Base-by-base conservation (phyloP, 2,888 invertebrate genomes). In the Phyllotreta cruciferae region DNA sequence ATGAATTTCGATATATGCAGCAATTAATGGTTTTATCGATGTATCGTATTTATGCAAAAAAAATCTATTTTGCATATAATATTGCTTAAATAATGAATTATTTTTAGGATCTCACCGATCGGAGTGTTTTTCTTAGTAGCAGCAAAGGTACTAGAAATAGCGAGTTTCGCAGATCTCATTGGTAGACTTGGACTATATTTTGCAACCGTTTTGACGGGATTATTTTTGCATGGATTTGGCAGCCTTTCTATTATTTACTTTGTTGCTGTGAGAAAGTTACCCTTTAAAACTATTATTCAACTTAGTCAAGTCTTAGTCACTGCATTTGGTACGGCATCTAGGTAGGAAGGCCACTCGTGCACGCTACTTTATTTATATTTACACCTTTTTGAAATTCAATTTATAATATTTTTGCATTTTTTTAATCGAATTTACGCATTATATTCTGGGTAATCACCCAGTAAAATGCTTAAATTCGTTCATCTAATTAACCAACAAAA, bases 301-400 rank as follows among this genome's bases (percentile, higher is more conserved):
- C 90, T 96, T 85, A 90, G 93, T 66, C 94, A 95, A 75, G 96
- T 97, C 14, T 84, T 96, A 82, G 93, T 94, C 3, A 98, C 97
- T 1, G 97, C 97, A 47, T 98, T 98, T 79, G 97, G 96, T 72
- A 98, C 98, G 35, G 94, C 96, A 35, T 97, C 96, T 39, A 92
- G 93, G 89, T 87, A 79, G 71, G 66, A 36, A 24, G n/a, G 3
- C 24, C 54, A 50, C 9, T 53, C 39, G 49, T 56, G 42, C 34
- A 52, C 24, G 24, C 24, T 24, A 24, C 24, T 3, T 24, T 1
- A 53, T 9, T 37, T 11, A 11, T 11, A 41, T 36, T 11, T 6
- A 56, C n/a, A 53, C 11, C 9, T 37, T 11, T 42, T 5, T 10
- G 13, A 24, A 24, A 4, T 24, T 24, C 24, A 24, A 24, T 24